Evolutionary conservation across 2,797 vertebrate genomes (phyloP), one percentile per base, ranked within the genome.

Genomic region (Lithobates pipiens): DNA sequence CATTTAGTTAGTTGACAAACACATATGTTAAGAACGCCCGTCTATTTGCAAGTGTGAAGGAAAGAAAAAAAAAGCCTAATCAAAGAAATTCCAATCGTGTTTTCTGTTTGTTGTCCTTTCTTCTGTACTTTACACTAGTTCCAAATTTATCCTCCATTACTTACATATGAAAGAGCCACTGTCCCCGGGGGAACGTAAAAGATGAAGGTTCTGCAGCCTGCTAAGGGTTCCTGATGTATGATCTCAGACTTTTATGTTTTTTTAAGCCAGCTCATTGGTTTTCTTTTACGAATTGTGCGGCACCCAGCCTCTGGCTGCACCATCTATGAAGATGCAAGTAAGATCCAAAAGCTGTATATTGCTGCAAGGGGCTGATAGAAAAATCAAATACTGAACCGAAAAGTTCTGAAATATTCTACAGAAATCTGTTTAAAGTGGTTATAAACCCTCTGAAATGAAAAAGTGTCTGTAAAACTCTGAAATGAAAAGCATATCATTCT

Each of bases 221-320:
- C 61, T 42, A 10, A 44, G 73, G 36, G 67, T 32, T 71, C 34
- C 77, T 65, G 16, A 63, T 85, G 57, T 79, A 15, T 65, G 68
- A 79, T 79, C 75, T 42, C 42, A 78, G 1, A 16, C 75, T 73
- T 85, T 80, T 23, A 85, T 77, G 69, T 67, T 74, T 72, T 54
- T 50, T 80, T 68, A 32, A 68, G 46, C 27, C 3, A 42, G n/a
- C 32, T 63, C 80, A 36, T 42, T 36, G 32, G 5, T 67, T 67
- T 25, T 27, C 25, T 13, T 25, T 67, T 67, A 75, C 10, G 10
- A 84, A 11, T 15, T 44, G 21, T 50, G 10, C 32, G 23, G 29
- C 57, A 23, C 10, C 15, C 34, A 57, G 50, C 68, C 29, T 27
- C 25, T 10, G 18, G 76, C 36, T 36, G 36, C 9, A 44, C 25